Evolutionary conservation across 2,797 vertebrate genomes (phyloP).

Genomic region (Mormyrus hasselquistii): DNA sequence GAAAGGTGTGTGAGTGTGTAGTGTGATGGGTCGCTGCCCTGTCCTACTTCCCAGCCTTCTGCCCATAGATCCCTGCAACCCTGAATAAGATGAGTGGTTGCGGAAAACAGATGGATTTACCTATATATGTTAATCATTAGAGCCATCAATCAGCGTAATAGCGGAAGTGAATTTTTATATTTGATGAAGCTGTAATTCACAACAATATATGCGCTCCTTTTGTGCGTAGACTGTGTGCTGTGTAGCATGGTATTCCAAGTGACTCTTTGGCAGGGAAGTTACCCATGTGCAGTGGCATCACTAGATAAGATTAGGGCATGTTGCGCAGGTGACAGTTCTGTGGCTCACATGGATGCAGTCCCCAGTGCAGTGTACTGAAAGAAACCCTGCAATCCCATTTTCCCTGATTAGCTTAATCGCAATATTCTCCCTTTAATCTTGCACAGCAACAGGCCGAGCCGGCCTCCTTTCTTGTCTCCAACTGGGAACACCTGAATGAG

Average conservation of each 20-base stretch:
- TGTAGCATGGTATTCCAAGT: background rate
- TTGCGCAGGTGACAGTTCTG: constrained; percentile 28
- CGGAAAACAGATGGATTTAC: background rate
- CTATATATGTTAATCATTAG: background rate
- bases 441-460: constrained; percentile 43
- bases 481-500: constrained; percentile 65
- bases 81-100: background rate
- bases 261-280: background rate
- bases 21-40: background rate
- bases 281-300: constrained; percentile 43
- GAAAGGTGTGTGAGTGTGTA: background rate
- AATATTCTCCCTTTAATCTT: constrained; percentile 60
- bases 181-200: background rate
- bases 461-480: constrained; percentile 48
- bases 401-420: constrained; percentile 60
- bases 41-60: background rate
- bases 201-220: background rate
- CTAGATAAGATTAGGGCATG: constrained; percentile 26
- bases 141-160: background rate
- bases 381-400: constrained; percentile 56
- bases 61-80: background rate
- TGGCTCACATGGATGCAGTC: constrained; percentile 38
- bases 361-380: constrained; percentile 43
- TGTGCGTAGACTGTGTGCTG: background rate
- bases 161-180: background rate